Evolutionary conservation across 2,888 invertebrate species (phyloP), one percentile per base, ranked within the genome.

Genomic region (Noctua janthe): DNA sequence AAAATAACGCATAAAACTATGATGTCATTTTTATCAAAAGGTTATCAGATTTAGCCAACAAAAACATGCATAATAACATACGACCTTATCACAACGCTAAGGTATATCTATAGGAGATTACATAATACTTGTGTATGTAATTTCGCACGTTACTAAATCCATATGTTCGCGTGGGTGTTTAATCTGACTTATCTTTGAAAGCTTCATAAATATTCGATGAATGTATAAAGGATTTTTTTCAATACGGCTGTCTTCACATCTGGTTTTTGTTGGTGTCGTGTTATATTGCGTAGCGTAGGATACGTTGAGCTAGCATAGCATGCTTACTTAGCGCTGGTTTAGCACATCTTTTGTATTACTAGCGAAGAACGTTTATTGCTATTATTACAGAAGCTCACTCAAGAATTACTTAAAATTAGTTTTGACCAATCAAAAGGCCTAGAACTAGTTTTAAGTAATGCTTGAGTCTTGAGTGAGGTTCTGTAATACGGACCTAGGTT

Each of bases 41-140:
- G 64, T 84, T 87, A 84, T 86, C 87, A 74, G 87, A 82, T 76
- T 86, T 87, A 35, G 76, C 74, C 17, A 69, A 47, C 56, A 49
- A 82, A 67, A 70, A 70, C 78, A 78, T 75, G 87, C 74, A 72
- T 66, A 67, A 72, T 83, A 74, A 83, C 74, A 87, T 54, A 7
- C 39, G 8, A 56, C 39, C 56, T 84, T 84, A 87, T 84, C 87
- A 39, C 20, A 11, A 49, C 8, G 35, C 29, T 10, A 20, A 29
- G 35, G 7, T 71, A 35, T 80, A 81, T 81, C 84, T 80, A 66
- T 39, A n/a, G 1, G 7, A 35, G 56, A 77, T 76, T 71, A 84
- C 35, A 29, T 51, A 87, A 20, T 74, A 74, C 59, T 59, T 62
- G 49, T 43, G n/a, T 51, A 39, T 67, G 71, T 87, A 87, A 83